Base-by-base conservation (phyloP, 2,888 invertebrate species). In the Macrosiphum euphorbiae region DNA sequence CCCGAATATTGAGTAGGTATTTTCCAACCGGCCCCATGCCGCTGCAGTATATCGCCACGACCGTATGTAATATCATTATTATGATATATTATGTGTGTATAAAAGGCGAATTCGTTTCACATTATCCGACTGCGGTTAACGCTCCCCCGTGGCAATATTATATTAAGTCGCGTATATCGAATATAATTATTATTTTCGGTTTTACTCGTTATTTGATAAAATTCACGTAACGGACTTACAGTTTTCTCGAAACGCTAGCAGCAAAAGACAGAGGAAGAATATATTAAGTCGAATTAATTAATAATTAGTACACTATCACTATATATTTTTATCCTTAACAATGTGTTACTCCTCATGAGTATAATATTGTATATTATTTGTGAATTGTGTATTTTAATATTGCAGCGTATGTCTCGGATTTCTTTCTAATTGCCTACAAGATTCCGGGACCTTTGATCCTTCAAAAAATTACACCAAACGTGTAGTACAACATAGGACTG, bases 21-120 rank as follows among this genome's bases (percentile, higher is more conserved):
- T n/a, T 85, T 84, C 86, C 86, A 16, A 86, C 11, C 44, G 44
- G 86, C 47, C 26, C 47, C 44, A 47, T 86, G 47, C 28, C 16
- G 28, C 16, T 11, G 52, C 16, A 4, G 52, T 52, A 10, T 88
- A 26, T 52, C 35, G 78, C 35, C n/a, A 26, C 61, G 67, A 52
- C 50, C 67, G 90, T 55, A 52, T 41, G 35, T 78, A 35, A 78
- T 78, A 47, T 47, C 47, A 78, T 35, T 78, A 20, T 35, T 78
- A 20, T 35, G 16, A 67, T 67, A 67, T 67, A 61, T 28, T 16
- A 20, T 78, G 16, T 35, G 20, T 78, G 20, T 78, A 78, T 78
- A 35, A 35, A 50, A 50, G 5, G 41, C 52, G 55, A 85, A 91
- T 85, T 91, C 85, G 85, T 91, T 58, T 55, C 91, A 44, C 7